These are phyloP conservation scores for Malurus melanocephalus DNA, from an alignment of 2,113 vertebrate genomes.

Conservation along the genomic window DNA sequence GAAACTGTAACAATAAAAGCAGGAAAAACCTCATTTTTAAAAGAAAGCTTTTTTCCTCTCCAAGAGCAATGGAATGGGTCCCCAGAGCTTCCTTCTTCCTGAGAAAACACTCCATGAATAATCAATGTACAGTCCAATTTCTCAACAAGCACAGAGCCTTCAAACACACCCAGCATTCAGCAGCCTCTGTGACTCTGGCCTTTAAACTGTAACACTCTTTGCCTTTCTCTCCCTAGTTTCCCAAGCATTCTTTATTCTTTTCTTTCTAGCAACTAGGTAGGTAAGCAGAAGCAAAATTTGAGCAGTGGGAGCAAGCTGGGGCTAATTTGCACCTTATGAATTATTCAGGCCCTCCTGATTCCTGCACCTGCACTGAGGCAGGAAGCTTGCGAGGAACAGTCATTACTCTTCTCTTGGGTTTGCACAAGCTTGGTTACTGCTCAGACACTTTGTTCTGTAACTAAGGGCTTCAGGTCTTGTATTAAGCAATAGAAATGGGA, in stretches of 20 bases:
- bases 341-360: slow-evolving; percentile 74
- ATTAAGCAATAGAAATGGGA: slow-evolving; percentile 18
- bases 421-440: slow-evolving; percentile 55
- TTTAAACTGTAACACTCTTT: slow-evolving; percentile 25
- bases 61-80: neutral
- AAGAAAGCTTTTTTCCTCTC: neutral
- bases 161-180: slow-evolving; percentile 1
- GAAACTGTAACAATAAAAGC: slow-evolving; percentile 15
- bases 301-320: slow-evolving; percentile 48
- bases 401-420: slow-evolving; percentile 65
- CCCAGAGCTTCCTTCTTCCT: slow-evolving; percentile 9
- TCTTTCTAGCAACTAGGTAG: slow-evolving; percentile 57
- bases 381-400: slow-evolving; percentile 64
- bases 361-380: slow-evolving; percentile 76
- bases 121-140: neutral
- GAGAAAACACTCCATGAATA: slow-evolving; percentile 44
- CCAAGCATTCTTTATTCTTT: slow-evolving; percentile 27
- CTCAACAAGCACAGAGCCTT: slow-evolving; percentile 4
- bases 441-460: slow-evolving; percentile 68
- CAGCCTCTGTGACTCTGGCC: neutral
- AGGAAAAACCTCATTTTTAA: neutral
- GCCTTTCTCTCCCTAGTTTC: neutral
- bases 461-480: slow-evolving; percentile 53
- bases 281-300: slow-evolving; percentile 62
- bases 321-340: slow-evolving; percentile 74